phyloP scores from a whole-genome alignment of 2,113 vertebrate genomes.

The pig (Sus scrofa) region T2T-Sscrofa CM000830.6:15866001-15866500 shows the following conservation, averaged over 20 bases:
- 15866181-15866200: conserved; percentile 48
- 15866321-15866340: too few species aligned
- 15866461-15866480: too few species aligned
- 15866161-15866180: not conserved
- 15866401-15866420: too few species aligned
- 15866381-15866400: too few species aligned
- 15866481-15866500: too few species aligned
- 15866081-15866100: conserved; percentile 33
- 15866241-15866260: conserved; percentile 29
- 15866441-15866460: too few species aligned
- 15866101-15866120: not conserved
- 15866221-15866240: not conserved
- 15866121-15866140: not conserved
- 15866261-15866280: conserved; percentile 40
- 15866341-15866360: too few species aligned
- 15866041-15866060: conserved; percentile 23
- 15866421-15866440: too few species aligned
- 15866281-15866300: too few species aligned
- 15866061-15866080: not conserved
- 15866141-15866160: not conserved
- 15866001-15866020: conserved; percentile 1
- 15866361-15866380: too few species aligned
- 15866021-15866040: conserved; percentile 34
- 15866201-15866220: not conserved
- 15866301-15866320: too few species aligned